Base-by-base conservation (phyloP, 2,888 invertebrate species). In the Epinotia ramella region DNA sequence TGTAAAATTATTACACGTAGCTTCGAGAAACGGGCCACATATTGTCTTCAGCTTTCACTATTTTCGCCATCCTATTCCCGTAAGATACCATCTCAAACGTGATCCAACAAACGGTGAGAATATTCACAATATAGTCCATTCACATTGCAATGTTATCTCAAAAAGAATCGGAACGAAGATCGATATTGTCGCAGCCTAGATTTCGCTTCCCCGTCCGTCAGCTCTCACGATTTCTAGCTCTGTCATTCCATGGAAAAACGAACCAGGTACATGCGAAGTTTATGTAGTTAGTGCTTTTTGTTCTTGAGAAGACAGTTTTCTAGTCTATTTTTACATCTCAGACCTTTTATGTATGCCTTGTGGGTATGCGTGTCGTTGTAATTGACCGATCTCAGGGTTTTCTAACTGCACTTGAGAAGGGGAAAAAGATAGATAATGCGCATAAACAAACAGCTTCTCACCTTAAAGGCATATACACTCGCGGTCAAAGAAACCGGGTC, bases 141-240 rank as follows among this genome's bases (percentile, higher is more conserved):
- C n/a, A 53, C n/a, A 1, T 16, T 44, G 46, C 59, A 69, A 46
- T 46, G 46, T n/a, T 59, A 69, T 40, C 28, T 71, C 44, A 40
- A 67, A 62, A 65, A 24, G 5, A 18, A 73, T 65, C 56, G 13
- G 12, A 24, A 13, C 68, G 3, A 16, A 46, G 53, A 53, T 76
- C 40, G 7, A 68, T 76, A 75, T 57, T 68, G 62, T 70, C 65
- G 60, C 63, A 69, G 46, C 74, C 74, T 69, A 46, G 57, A 76
- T 76, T 67, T 76, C 73, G 59, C 24, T 79, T 78, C 73, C 63
- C 20, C 33, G 5, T 28, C 65, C 12, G 13, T 66, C 46, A 28
- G 64, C 57, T 72, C 72, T 67, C 72, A 72, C 76, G 72, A 56
- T 76, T 72, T 72, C 76, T 67, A 76, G 53, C n/a, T 60, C 24